Base-by-base conservation (phyloP, 2,113 vertebrate genomes). In the Antigone vipio region DNA sequence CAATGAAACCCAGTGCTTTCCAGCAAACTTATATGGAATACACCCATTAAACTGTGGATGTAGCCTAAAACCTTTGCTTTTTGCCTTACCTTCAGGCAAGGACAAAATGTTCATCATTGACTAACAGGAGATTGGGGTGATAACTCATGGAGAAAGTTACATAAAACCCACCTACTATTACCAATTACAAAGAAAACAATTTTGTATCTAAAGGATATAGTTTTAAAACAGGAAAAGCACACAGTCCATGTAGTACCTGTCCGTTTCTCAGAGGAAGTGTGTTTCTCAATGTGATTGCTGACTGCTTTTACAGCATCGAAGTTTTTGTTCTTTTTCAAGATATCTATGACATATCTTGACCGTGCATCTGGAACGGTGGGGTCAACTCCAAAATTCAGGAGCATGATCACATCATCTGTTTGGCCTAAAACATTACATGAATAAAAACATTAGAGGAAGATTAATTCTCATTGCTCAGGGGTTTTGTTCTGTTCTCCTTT, bases 321-420 rank as follows among this genome's bases (percentile, higher is more conserved):
- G 94, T 98, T 98, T 91, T 98, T 98, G 72, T 85, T 98, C 91
- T 96, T 98, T 91, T 98, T 98, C 68, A 98, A 97, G 53, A 98
- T 88, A 77, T 98, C 98, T 66, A 97, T 26, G 7, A 97, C 92
- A 3, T 95, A 95, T 83, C 96, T 97, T 49, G 96, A 97, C 12
- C 45, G 95, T 7, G 64, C 49, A 63, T 98, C 98, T 85, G 95
- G 68, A 85, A 98, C 66, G 44, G 92, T 97, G 67, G 98, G 98
- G 91, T 98, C 97, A 53, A 93, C 97, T 26, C 98, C 98, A 38
- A 95, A 97, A 67, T 59, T 89, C 81, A 98, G 94, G 9, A 98
- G 98, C 98, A 98, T 98, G 77, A 95, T 90, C n/a, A 98, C 97
- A 86, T 98, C 97, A 71, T 98, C 98, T 38, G 97, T 97, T 90